phyloP scores from a whole-genome alignment of 2,113 vertebrate genomes.

The Vanacampus margaritifer region DNA sequence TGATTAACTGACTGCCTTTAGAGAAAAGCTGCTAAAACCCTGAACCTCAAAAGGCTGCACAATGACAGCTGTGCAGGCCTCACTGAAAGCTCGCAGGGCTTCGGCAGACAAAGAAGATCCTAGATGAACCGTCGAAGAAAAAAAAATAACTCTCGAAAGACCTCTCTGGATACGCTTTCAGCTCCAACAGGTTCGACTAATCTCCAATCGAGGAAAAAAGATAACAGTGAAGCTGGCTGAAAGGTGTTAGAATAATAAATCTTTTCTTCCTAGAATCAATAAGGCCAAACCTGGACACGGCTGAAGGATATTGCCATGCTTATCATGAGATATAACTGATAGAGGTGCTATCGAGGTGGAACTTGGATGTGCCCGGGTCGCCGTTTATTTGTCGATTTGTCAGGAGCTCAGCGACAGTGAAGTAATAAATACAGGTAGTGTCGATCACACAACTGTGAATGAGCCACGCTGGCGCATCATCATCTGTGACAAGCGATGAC shows the following conservation, averaged over 20 bases:
- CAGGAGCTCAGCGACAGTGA: neutral
- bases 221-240: slow-evolving; percentile 5
- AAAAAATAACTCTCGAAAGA: slow-evolving; percentile 14
- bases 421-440: slow-evolving; percentile 14
- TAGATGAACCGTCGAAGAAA: neutral
- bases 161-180: slow-evolving; percentile 3
- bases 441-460: neutral
- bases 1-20: too few species aligned
- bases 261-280: slow-evolving; percentile 30
- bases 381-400: slow-evolving; percentile 11
- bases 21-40: too few species aligned
- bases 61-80: too few species aligned
- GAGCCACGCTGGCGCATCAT: neutral
- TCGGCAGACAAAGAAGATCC: neutral
- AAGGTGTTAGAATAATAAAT: slow-evolving; percentile 17
- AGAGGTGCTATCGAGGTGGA: neutral
- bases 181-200: slow-evolving; percentile 20
- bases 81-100: too few species aligned
- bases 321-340: slow-evolving; percentile 17
- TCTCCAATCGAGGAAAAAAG: slow-evolving; percentile 18
- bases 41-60: too few species aligned
- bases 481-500: slow-evolving; percentile 2
- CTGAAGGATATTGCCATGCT: slow-evolving; percentile 14
- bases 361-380: neutral
- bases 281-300: slow-evolving; percentile 4